These are phyloP conservation scores for Pammene fasciana DNA, from an alignment of 2,888 invertebrate species.

Conservation along the genomic window DNA sequence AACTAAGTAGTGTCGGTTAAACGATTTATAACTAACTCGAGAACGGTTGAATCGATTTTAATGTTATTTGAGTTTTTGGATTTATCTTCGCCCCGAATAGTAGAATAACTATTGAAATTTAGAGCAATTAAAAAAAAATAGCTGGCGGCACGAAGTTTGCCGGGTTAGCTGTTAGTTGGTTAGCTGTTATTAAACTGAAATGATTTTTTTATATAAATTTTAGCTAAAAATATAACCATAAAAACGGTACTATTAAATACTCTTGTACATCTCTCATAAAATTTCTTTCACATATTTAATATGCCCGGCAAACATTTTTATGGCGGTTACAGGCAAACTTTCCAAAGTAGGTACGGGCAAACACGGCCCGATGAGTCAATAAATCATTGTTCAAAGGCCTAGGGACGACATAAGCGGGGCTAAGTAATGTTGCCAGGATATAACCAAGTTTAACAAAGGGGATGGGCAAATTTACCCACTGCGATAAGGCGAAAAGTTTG, in stretches of 20 bases:
- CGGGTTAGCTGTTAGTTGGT: too few relatives aligned
- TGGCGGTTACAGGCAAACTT: conserved; percentile 50
- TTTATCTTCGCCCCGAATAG: too few relatives aligned
- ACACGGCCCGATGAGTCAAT: conserved; percentile 66
- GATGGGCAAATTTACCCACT: conserved; percentile 44
- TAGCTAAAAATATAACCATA: not conserved
- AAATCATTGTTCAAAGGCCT: conserved; percentile 71
- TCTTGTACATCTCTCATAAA: conserved; percentile 15
- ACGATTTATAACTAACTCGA: too few relatives aligned
- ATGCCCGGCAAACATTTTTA: conserved; percentile 53
- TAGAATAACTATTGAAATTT: too few relatives aligned
- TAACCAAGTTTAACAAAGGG: conserved; percentile 64
- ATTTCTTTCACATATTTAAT: conserved; percentile 48
- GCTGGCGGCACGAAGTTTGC: too few relatives aligned
- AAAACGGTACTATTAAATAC: not conserved
- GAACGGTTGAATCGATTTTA: too few relatives aligned
- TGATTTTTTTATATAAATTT: too few relatives aligned
- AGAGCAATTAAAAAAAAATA: too few relatives aligned
- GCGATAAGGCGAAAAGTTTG: conserved; percentile 45
- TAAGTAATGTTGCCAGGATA: conserved; percentile 69
- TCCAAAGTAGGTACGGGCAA: conserved; percentile 59
- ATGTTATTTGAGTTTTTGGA: too few relatives aligned
- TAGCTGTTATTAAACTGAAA: too few relatives aligned
- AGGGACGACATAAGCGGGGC: conserved; percentile 57
- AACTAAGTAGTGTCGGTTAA: too few relatives aligned